A percentile compares a stretch with the other conserved stretches of the same genome.
Evolutionary conservation across 2,113 vertebrate genomes (phyloP).

Genomic region (Bufo bufo): DNA sequence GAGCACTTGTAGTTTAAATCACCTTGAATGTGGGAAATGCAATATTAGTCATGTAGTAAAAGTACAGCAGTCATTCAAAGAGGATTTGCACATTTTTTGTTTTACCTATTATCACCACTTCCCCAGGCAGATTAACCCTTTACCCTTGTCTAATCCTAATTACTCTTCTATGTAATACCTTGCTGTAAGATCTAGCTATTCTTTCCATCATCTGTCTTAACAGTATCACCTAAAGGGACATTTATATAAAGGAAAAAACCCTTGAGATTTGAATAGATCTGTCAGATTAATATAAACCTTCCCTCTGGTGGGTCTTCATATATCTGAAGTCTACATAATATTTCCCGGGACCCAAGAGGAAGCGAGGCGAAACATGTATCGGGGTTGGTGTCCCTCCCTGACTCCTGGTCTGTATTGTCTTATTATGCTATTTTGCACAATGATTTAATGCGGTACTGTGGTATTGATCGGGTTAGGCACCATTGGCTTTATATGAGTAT

Average conservation of each 20-base stretch:
- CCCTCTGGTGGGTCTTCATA: slow-evolving; percentile 34
- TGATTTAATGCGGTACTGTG: too few species aligned
- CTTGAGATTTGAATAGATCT: slow-evolving; percentile 36
- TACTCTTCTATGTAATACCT: neutral
- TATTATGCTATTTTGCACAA: too few species aligned
- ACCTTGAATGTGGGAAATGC: too few species aligned
- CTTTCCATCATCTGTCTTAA: neutral
- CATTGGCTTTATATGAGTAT: too few species aligned
- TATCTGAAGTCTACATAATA: neutral
- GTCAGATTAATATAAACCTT: slow-evolving; percentile 45
- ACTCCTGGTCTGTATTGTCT: too few species aligned
- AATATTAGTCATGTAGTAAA: too few species aligned
- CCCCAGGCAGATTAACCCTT: neutral
- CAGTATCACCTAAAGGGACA: slow-evolving; percentile 26
- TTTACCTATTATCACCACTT: neutral
- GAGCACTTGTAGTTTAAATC: neutral
- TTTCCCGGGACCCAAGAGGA: too few species aligned
- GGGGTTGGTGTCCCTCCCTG: too few species aligned
- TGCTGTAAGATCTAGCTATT: neutral
- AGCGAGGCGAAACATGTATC: too few species aligned
- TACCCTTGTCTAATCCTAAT: neutral
- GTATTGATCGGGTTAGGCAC: too few species aligned
- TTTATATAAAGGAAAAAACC: slow-evolving; percentile 32
- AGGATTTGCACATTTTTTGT: neutral
- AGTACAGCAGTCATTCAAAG: neutral